A percentile compares a stretch with the other conserved stretches of the same genome.
These are phyloP conservation scores for Timema podura DNA, from an alignment of 2,888 invertebrate genomes.

Conservation along the genomic window DNA sequence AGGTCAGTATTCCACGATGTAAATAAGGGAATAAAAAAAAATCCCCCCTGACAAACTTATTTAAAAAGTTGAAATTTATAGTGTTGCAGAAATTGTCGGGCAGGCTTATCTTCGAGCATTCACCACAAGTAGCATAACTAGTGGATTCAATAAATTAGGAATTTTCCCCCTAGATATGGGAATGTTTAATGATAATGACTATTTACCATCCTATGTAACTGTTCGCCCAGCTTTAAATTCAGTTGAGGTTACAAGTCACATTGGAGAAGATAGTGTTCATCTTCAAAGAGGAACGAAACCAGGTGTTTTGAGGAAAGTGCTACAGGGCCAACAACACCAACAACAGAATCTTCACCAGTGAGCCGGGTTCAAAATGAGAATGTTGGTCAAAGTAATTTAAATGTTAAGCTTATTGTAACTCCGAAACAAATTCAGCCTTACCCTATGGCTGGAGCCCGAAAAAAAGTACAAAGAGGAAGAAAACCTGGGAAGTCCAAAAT, in stretches of 20 bases:
- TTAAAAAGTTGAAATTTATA: constrained; percentile 23
- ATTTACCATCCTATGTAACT: background rate
- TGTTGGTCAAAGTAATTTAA: background rate
- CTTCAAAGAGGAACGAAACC: background rate
- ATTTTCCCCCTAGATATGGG: constrained; percentile 19
- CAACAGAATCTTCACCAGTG: background rate
- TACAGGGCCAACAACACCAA: background rate
- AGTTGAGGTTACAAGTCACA: background rate
- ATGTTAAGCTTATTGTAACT: background rate
- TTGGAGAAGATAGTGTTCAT: background rate
- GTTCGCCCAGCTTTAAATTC: background rate
- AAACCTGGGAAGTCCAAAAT: background rate
- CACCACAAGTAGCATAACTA: constrained; percentile 22
- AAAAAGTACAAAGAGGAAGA: constrained; percentile 4
- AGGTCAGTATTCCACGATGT: no score
- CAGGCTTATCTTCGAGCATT: constrained; percentile 23
- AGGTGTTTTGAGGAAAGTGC: background rate
- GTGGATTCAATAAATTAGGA: constrained; percentile 26
- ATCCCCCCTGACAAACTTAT: constrained; percentile 25
- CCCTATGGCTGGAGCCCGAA: background rate
- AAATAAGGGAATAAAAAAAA: no score
- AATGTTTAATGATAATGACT: constrained; percentile 1
- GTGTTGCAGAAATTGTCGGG: constrained; percentile 26
- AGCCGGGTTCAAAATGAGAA: background rate
- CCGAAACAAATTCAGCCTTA: constrained; percentile 1